phyloP scores from a whole-genome alignment of 37 sponge, comb jelly and placozoan species.

The Beroe ovata region DNA sequence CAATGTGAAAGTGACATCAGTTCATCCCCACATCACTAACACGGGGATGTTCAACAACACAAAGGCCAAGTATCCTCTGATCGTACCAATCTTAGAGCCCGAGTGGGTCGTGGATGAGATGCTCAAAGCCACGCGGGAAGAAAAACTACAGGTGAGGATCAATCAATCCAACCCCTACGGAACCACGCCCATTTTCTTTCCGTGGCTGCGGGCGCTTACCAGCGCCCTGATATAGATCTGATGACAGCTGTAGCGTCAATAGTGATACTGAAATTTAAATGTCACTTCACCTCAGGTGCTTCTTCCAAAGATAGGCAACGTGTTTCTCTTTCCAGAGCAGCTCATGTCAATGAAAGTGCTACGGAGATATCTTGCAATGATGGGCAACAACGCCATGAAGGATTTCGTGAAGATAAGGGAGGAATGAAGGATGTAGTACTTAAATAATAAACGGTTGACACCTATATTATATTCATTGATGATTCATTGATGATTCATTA shows the following conservation, averaged over 20 bases:
- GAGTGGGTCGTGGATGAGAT: conserved; percentile 65
- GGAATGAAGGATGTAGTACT: too few species aligned
- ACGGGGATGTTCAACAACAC: conserved; percentile 53
- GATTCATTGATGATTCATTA: too few species aligned
- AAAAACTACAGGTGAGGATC: neutral
- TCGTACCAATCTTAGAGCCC: conserved; percentile 13
- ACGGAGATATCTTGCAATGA: neutral
- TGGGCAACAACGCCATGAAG: conserved; percentile 18
- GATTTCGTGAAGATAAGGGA: conserved; percentile 32
- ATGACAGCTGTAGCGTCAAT: too few species aligned
- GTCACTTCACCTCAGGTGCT: neutral
- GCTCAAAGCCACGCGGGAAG: conserved; percentile 4
- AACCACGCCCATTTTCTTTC: too few species aligned
- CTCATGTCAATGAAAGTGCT: conserved; percentile 33
- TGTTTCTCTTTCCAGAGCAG: neutral
- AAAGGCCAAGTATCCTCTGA: conserved; percentile 17
- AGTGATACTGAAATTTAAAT: too few species aligned
- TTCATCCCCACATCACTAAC: conserved; percentile 37
- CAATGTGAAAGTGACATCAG: conserved; percentile 39
- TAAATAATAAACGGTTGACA: too few species aligned
- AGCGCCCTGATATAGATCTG: too few species aligned
- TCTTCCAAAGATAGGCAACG: neutral
- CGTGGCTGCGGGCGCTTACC: too few species aligned
- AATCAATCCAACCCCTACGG: too few species aligned
- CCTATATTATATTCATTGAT: too few species aligned